These are phyloP conservation scores for Whitmania pigra DNA, from an alignment of 1,140 invertebrate genomes.

Conservation along the genomic window DNA sequence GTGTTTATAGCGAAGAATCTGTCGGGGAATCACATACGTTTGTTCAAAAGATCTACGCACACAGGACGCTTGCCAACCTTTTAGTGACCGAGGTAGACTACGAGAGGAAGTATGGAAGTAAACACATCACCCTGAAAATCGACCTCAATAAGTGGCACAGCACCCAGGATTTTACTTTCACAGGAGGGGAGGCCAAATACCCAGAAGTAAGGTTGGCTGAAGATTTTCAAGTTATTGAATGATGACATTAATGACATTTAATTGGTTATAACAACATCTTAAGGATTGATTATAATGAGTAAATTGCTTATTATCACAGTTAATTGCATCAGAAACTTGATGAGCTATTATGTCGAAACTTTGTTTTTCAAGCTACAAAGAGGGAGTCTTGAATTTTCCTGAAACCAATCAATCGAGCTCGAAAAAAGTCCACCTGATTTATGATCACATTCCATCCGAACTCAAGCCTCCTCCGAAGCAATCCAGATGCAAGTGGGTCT, in stretches of 20 bases:
- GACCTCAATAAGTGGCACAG: slow-evolving; percentile 15
- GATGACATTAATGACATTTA: too few relatives aligned
- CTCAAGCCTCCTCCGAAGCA: neutral
- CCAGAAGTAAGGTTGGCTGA: slow-evolving; percentile 15
- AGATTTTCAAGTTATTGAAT: neutral
- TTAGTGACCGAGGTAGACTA: slow-evolving; percentile 32
- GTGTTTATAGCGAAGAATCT: neutral
- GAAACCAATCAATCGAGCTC: slow-evolving; percentile 3
- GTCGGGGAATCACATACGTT: neutral
- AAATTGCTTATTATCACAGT: neutral
- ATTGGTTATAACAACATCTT: too few relatives aligned
- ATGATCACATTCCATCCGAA: slow-evolving; percentile 14
- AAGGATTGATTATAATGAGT: neutral
- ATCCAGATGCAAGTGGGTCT: slow-evolving; percentile 5
- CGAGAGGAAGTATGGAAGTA: slow-evolving; percentile 8
- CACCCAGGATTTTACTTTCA: neutral
- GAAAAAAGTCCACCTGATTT: slow-evolving; percentile 4
- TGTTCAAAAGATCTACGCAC: slow-evolving; percentile 31
- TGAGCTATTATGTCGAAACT: neutral
- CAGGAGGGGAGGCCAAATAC: neutral
- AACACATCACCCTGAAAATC: slow-evolving; percentile 3
- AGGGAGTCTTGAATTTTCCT: too few relatives aligned
- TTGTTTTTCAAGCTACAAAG: neutral
- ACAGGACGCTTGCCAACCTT: slow-evolving; percentile 29
- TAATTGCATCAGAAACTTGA: neutral